phyloP scores from a whole-genome alignment of 2,113 vertebrate species.

The Psittacula cyanocephala region DNA sequence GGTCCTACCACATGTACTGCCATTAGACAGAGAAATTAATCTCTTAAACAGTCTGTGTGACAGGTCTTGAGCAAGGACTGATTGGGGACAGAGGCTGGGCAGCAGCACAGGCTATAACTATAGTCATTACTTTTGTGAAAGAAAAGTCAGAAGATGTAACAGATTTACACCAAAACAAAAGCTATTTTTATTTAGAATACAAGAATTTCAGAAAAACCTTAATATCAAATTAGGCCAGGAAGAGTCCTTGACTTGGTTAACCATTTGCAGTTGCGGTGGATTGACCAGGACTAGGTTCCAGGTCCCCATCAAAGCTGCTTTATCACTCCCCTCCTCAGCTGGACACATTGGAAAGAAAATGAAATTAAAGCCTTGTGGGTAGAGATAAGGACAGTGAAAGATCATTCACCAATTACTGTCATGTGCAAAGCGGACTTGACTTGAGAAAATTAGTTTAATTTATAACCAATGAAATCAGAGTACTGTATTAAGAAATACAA shows the following conservation, averaged over 20 bases:
- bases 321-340: neutral
- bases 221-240: neutral
- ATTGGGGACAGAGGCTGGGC: neutral
- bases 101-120: neutral
- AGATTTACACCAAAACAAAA: neutral
- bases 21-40: neutral
- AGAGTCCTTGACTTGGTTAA: neutral
- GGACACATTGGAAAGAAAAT: neutral
- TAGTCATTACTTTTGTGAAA: neutral
- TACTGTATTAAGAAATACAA: no score
- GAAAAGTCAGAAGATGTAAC: neutral
- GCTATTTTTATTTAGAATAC: neutral
- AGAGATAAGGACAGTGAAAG: neutral
- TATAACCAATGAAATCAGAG: no score
- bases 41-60: neutral
- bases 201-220: neutral
- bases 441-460: no score
- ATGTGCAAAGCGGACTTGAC: no score
- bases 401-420: neutral
- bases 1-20: neutral
- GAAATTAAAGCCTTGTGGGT: neutral
- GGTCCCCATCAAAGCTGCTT: neutral
- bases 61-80: neutral
- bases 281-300: neutral
- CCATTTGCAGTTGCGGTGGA: neutral